Percentiles rank a stretch among this genome's conserved stretches.
Evolutionary conservation across 2,888 invertebrate species (phyloP).

Genomic region (Criorhina ranunculi): DNA sequence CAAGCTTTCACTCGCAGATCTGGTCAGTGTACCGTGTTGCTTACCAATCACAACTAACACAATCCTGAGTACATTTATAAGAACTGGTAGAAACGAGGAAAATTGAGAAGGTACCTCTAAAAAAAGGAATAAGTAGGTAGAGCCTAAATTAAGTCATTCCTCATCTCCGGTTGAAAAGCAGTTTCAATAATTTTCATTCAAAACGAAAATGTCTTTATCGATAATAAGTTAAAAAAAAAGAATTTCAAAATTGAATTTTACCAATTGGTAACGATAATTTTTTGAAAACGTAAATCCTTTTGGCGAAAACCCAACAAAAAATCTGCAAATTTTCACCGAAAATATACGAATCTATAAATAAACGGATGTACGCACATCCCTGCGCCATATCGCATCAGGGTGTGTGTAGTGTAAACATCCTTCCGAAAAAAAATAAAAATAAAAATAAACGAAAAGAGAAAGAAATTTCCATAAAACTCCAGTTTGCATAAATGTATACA

Average conservation of each 20-base stretch:
- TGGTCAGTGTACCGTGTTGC: no score
- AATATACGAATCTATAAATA: slow-evolving; percentile 10
- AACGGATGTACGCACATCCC: slow-evolving; percentile 13
- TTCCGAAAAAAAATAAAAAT: neutral
- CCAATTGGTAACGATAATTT: slow-evolving; percentile 18
- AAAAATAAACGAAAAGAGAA: neutral
- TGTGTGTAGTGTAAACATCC: neutral
- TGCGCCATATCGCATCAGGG: neutral
- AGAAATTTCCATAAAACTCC: slow-evolving; percentile 65
- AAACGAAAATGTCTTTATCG: slow-evolving; percentile 4
- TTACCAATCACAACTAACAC: no score
- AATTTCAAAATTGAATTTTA: slow-evolving; percentile 21
- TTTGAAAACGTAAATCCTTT: slow-evolving; percentile 11
- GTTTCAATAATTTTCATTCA: neutral
- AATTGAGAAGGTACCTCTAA: no score
- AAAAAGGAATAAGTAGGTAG: no score
- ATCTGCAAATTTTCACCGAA: slow-evolving; percentile 1
- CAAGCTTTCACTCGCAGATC: no score
- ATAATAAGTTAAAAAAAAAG: slow-evolving; percentile 7
- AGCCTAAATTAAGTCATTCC: no score
- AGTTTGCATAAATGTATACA: slow-evolving; percentile 71
- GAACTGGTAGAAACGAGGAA: no score
- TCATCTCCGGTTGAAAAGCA: no score
- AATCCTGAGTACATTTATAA: no score
- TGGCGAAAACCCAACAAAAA: neutral